A percentile compares a stretch with the other conserved stretches of the same genome.
phyloP scores from a whole-genome alignment of 2,113 vertebrate species.

The Phalacrocorax carbo region DNA sequence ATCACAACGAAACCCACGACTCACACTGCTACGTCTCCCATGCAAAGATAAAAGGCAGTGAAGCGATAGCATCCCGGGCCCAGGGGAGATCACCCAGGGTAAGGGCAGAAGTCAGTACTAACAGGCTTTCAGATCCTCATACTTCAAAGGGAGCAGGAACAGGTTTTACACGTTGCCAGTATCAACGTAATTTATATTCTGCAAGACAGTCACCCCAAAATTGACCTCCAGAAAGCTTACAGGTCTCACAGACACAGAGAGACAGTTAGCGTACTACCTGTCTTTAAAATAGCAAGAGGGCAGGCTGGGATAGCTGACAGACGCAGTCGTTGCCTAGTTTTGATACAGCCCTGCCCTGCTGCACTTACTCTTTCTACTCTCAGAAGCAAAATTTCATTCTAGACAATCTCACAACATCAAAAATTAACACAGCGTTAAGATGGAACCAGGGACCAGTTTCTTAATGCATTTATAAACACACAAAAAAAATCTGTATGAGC shows the following conservation, averaged over 20 bases:
- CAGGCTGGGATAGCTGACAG: fast-evolving
- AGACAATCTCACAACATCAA: not conserved
- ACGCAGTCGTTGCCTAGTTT: fast-evolving
- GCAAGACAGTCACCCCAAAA: not conserved
- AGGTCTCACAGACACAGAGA: not conserved
- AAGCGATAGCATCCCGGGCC: fast-evolving
- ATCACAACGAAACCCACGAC: fast-evolving
- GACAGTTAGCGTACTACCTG: not conserved
- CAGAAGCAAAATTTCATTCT: not conserved
- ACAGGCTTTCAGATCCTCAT: not conserved
- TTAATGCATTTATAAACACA: not conserved
- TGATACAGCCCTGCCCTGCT: not conserved
- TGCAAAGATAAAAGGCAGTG: fast-evolving
- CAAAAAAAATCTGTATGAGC: not conserved
- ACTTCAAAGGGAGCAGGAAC: not conserved
- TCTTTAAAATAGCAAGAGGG: not conserved
- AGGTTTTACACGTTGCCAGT: not conserved
- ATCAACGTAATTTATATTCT: not conserved
- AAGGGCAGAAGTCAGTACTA: fast-evolving
- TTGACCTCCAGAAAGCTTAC: not conserved
- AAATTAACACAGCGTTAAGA: not conserved
- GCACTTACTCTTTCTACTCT: not conserved
- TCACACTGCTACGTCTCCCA: fast-evolving
- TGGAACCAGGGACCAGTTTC: not conserved
- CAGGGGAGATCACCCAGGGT: fast-evolving